A percentile compares a stretch with the other conserved stretches of the same genome.
phyloP scores from a whole-genome alignment of 2,888 invertebrate species.

The Andrena chrysosceles region DNA sequence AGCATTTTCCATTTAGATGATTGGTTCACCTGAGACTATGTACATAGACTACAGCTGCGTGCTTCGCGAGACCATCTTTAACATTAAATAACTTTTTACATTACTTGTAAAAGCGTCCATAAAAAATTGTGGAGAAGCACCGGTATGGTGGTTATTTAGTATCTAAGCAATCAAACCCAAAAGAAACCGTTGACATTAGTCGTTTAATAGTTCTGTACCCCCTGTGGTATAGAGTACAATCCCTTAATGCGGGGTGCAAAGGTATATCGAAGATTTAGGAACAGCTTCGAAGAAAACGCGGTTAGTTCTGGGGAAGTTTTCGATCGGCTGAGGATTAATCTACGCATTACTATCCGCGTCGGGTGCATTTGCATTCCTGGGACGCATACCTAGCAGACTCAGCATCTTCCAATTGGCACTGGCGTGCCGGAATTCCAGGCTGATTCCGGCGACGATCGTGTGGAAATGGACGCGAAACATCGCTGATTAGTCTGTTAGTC shows the following conservation, averaged over 20 bases:
- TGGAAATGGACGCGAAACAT: not conserved
- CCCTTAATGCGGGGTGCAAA: slow-evolving; percentile 8
- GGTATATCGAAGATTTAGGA: slow-evolving; percentile 22
- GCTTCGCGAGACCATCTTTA: too few species aligned
- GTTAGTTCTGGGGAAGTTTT: slow-evolving; percentile 68
- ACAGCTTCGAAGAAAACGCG: slow-evolving; percentile 36
- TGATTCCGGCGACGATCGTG: slow-evolving; percentile 36
- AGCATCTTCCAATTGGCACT: slow-evolving; percentile 46
- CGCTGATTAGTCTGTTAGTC: not conserved
- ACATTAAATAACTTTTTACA: too few species aligned
- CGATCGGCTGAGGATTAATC: slow-evolving; percentile 69
- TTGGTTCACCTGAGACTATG: too few species aligned
- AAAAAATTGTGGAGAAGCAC: too few species aligned
- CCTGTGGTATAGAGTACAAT: slow-evolving; percentile 25
- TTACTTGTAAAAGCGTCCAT: too few species aligned
- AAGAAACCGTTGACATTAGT: too few species aligned
- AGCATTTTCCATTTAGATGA: too few species aligned
- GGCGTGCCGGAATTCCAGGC: slow-evolving; percentile 50
- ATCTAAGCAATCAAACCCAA: too few species aligned
- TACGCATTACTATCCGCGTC: slow-evolving; percentile 63
- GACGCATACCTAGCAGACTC: slow-evolving; percentile 49
- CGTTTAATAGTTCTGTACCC: too few species aligned
- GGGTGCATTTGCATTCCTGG: slow-evolving; percentile 66
- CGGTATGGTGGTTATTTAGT: too few species aligned
- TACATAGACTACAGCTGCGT: too few species aligned